Percentiles rank a stretch among this genome's conserved stretches.
phyloP scores from a whole-genome alignment of 2,888 invertebrate species.

The Apocheima hispidaria region DNA sequence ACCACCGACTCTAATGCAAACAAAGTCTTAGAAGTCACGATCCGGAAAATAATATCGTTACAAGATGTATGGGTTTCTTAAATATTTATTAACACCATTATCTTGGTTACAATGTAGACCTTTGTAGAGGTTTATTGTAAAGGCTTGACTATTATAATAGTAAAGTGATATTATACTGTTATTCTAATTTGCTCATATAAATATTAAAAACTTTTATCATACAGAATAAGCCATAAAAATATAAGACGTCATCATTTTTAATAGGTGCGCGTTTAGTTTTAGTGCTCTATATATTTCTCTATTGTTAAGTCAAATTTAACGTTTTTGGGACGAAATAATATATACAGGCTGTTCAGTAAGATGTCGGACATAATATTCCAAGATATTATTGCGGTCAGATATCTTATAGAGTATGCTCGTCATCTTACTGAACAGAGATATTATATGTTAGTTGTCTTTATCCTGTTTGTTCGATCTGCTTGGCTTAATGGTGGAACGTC shows the following conservation, averaged over 20 bases:
- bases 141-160: conserved; percentile 19
- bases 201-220: conserved; percentile 11
- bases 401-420: too few species aligned
- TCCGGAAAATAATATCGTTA: conserved; percentile 36
- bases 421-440: too few species aligned
- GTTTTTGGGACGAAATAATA: neutral
- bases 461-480: too few species aligned
- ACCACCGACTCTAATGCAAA: conserved; percentile 2
- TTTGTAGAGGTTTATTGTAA: conserved; percentile 19
- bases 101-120: conserved; percentile 16
- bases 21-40: conserved; percentile 39
- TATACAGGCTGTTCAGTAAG: too few species aligned
- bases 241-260: conserved; percentile 27
- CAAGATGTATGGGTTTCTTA: conserved; percentile 25
- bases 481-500: too few species aligned
- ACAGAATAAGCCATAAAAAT: conserved; percentile 32
- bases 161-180: conserved; percentile 13
- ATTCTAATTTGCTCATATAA: conserved; percentile 23
- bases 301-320: conserved; percentile 17
- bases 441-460: too few species aligned
- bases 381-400: neutral
- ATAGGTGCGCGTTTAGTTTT: conserved; percentile 22
- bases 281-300: conserved; percentile 27
- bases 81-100: conserved; percentile 32
- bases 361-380: too few species aligned